Evolutionary conservation across 2,113 vertebrate genomes (phyloP).

Genomic region (Raja brachyura): DNA sequence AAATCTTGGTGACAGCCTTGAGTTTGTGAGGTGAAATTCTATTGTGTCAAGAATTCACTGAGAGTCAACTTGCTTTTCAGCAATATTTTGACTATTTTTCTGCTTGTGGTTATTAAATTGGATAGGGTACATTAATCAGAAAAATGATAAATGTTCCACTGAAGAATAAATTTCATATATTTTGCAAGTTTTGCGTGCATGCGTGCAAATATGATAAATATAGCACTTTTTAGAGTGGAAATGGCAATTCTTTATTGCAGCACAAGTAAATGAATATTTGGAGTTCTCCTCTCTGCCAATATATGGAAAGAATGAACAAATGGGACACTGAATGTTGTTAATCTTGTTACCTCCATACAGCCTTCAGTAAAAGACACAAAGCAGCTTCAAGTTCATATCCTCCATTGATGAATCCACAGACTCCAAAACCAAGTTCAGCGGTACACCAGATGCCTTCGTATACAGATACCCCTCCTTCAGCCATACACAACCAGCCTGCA

Average conservation of each 20-base stretch:
- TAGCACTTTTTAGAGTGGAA: neutral
- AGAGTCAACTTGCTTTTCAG: neutral
- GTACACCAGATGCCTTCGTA: slow-evolving; percentile 34
- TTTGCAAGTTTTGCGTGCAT: neutral
- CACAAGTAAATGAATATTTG: neutral
- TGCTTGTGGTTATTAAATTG: no score
- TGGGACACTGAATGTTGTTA: neutral
- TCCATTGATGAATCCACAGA: slow-evolving; percentile 39
- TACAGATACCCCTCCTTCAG: slow-evolving; percentile 20
- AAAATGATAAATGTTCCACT: neutral
- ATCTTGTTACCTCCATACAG: neutral
- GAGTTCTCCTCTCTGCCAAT: neutral
- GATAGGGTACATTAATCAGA: neutral
- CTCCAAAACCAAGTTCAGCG: slow-evolving; percentile 40
- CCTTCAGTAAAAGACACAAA: slow-evolving; percentile 11
- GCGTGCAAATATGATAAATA: neutral
- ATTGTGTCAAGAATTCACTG: neutral
- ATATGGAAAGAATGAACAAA: neutral
- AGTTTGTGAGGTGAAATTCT: neutral
- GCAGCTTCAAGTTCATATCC: slow-evolving; percentile 34
- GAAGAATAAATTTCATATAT: neutral
- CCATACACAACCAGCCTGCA: slow-evolving; percentile 37
- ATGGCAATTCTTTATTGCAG: neutral
- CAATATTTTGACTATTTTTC: no score
- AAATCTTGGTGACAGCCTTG: neutral